Evolutionary conservation across 1,140 invertebrate species (phyloP).

Genomic region (Brachionus plicatilis): DNA sequence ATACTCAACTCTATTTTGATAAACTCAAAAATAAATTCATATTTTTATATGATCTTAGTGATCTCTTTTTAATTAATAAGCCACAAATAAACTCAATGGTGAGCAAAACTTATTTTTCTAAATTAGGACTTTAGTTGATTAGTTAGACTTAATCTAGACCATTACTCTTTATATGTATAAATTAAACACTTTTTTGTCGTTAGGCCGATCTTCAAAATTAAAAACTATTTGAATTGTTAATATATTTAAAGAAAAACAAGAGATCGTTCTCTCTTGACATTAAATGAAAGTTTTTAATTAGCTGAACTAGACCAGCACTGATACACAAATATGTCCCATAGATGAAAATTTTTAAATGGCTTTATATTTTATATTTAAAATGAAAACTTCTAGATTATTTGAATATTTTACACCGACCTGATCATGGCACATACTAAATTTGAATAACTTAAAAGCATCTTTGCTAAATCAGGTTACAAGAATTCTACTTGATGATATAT

Average conservation of each 20-base stretch:
- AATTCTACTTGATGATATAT: not conserved
- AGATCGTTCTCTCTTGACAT: slow-evolving; percentile 29
- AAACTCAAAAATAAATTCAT: not conserved
- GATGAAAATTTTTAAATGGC: not conserved
- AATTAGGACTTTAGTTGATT: slow-evolving; percentile 24
- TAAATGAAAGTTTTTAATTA: slow-evolving; percentile 7
- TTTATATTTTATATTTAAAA: not conserved
- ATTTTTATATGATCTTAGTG: slow-evolving; percentile 2
- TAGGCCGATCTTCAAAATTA: not conserved
- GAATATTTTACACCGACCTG: not conserved
- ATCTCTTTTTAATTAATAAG: slow-evolving; percentile 25
- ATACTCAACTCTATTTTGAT: not conserved
- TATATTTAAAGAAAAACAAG: not conserved
- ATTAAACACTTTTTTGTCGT: slow-evolving; percentile 26
- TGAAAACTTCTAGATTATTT: not conserved
- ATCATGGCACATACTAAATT: not conserved
- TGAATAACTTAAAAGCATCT: not conserved
- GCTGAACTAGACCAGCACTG: not conserved
- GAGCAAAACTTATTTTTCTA: not conserved
- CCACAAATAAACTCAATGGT: not conserved
- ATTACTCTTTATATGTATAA: slow-evolving; percentile 16
- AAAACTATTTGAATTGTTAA: slow-evolving; percentile 32
- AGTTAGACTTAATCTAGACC: slow-evolving; percentile 25
- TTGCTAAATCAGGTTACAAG: not conserved
- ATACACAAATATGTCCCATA: not conserved